Base-by-base conservation (phyloP, 2,797 vertebrate species). In the Sitta carolinensis region DNA sequence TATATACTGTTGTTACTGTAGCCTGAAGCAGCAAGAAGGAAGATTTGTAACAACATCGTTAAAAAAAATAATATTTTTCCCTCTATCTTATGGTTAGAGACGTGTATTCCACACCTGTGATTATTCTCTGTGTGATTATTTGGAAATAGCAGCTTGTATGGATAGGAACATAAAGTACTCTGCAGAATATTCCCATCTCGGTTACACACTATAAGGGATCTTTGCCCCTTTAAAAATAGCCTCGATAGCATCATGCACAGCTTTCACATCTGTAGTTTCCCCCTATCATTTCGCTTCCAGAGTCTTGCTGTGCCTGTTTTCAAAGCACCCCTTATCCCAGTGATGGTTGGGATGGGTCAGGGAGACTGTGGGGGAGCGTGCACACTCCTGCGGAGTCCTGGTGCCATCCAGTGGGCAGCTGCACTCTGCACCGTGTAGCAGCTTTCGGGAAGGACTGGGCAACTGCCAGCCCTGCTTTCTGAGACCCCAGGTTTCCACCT, bases 381-480 rank as follows among this genome's bases (percentile, higher is more conserved):
- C 2, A 2, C 11, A 23, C 1, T 1, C 0, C 0, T 0, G 8
- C 11, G 26, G 80, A 51, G 52, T 2, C 54, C 47, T 83, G 88
- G 50, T 89, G 89, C 81, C 86, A 52, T 61, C 86, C 63, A 93
- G 93, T 0, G 90, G 89, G 58, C 57, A 72, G 55, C 64, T 45
- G 13, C 2, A 63, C 50, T 45, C 57, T 27, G 32, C 57, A 5
- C n/a, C 3, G 0, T 0, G 13, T 2, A 22, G 8, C 54, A 50
- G 38, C 15, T 87, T 13, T 26, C 13, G 0, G 5, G 25, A 16
- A 27, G 47, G n/a, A 3, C 23, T 7, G 10, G 4, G 52, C 61
- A 16, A 59, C 2, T 5, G 11, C 13, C 25, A 13, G 14, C 47
- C n/a, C 32, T 43, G 21, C 63, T 67, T 40, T 4, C 77, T 9